Evolutionary conservation across 2,113 vertebrate genomes (phyloP), one percentile per base, ranked within the genome.

Genomic region (Dicentrarchus labrax): DNA sequence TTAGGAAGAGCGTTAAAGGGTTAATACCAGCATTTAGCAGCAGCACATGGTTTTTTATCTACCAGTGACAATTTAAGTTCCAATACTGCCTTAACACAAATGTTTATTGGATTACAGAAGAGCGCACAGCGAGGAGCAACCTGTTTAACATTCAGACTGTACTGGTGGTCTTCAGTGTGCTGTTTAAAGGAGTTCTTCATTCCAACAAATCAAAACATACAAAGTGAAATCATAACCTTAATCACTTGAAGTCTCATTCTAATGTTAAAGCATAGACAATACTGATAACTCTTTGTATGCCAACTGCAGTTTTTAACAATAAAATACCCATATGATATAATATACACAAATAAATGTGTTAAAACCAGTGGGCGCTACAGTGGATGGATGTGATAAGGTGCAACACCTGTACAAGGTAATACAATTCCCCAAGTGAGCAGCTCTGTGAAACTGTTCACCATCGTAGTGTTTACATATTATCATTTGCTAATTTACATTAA

Each of bases 71-170:
- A 60, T 53, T 57, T 24, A 67, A 74, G n/a, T 71, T 50, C 36
- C 43, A 8, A 16, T 12, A 16, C 62, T 60, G 70, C 51, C 61
- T 43, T 66, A 21, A 57, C 41, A 66, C 59, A 57, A 80, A 39
- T 19, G 78, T 66, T 73, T 66, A 48, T 66, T 48, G 59, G 78
- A 72, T 66, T 66, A 50, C 21, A 57, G 70, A 67, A 24, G 61
- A 64, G 67, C 36, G 21, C 76, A 30, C 45, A 22, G 76, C 43
- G 4, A 47, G 59, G 59, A 57, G 70, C 41, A 41, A 8, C 61
- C 70, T 67, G 70, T 61, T 74, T 60, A 59, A 67, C 43, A 51
- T 73, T 67, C 78, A 59, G 0, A 67, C 70, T 13, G 41, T 50
- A 61, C 70, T 74, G 62, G n/a, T 74, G 70, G 59, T 65, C 41